Evolutionary conservation across 2,113 vertebrate species (phyloP), one percentile per base, ranked within the genome.

Genomic region (Sclerurus mexicanus): DNA sequence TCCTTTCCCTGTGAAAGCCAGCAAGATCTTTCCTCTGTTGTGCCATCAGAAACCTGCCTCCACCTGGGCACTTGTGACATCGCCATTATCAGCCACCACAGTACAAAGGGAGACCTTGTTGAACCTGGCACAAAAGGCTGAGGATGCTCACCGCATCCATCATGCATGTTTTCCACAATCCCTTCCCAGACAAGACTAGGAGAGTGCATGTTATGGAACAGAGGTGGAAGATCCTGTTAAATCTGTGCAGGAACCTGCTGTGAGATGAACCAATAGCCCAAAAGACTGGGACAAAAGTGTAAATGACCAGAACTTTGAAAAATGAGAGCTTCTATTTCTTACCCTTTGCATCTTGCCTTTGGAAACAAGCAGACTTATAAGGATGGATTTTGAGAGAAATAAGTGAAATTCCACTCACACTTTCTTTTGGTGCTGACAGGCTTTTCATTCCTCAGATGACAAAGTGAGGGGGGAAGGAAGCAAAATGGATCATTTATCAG

Each of bases 261-360:
- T 7, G 22, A 22, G n/a, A 33, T 1, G 23, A 18, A 14, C 19
- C 2, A 14, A 5, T 4, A 10, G 53, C 52, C 44, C 27, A 0
- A 4, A 23, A 71, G 8, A 20, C 0, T 63, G 44, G 50, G 75
- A 64, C 49, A n/a, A 4, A 7, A 47, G 59, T 22, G 15, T 14
- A n/a, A 78, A 6, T 5, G 13, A 40, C 11, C 10, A n/a, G 62
- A 47, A 37, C 25, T 80, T 4, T 30, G 73, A 33, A 50, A 67
- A 27, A 44, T 6, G 18, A 25, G 35, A 82, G 35, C 44, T 87
- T 46, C 60, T 6, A 2, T 14, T 25, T 40, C 73, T 86, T 35
- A 17, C 9, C 35, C 30, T 30, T 59, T n/a, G 39, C 8, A 1
- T 35, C 74, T 59, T 47, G 14, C 35, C 16, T 74, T 81, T 49